Evolutionary conservation across 2,888 invertebrate species (phyloP).

Genomic region (Netelia virgata): DNA sequence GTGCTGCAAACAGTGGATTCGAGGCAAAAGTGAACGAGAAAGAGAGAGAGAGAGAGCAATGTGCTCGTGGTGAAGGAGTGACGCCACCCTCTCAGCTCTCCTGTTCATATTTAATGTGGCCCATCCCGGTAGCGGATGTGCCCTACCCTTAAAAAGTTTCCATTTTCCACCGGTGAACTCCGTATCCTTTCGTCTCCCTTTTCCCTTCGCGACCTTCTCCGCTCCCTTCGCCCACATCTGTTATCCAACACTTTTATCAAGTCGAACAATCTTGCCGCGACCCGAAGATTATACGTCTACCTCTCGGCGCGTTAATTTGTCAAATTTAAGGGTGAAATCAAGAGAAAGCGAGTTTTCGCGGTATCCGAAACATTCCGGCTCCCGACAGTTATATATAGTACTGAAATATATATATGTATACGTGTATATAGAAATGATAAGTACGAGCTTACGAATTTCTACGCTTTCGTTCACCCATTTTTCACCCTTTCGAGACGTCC

Average conservation of each 20-base stretch:
- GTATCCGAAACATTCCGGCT: neutral
- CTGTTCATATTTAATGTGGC: constrained; percentile 76
- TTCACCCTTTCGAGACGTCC: too few species aligned
- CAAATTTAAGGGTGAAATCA: constrained; percentile 41
- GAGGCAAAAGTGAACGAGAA: neutral
- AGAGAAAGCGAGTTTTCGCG: constrained; percentile 19
- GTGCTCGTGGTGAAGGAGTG: constrained; percentile 61
- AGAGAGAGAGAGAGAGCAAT: neutral
- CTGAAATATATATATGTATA: neutral
- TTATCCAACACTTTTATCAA: constrained; percentile 50
- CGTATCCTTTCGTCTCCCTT: constrained; percentile 35
- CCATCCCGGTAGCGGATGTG: constrained; percentile 73
- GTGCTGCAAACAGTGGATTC: neutral
- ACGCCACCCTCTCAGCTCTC: constrained; percentile 45
- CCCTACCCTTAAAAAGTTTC: constrained; percentile 64
- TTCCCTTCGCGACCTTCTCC: neutral
- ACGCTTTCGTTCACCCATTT: too few species aligned
- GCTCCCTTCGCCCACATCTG: constrained; percentile 32
- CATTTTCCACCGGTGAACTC: constrained; percentile 53
- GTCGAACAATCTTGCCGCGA: constrained; percentile 40
- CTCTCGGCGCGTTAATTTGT: constrained; percentile 53
- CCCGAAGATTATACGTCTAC: constrained; percentile 35
- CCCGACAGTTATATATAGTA: neutral
- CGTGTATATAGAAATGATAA: too few species aligned
- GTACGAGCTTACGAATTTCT: too few species aligned